These are phyloP conservation scores for Theretra japonica DNA, from an alignment of 2,888 invertebrate species.

Conservation along the genomic window DNA sequence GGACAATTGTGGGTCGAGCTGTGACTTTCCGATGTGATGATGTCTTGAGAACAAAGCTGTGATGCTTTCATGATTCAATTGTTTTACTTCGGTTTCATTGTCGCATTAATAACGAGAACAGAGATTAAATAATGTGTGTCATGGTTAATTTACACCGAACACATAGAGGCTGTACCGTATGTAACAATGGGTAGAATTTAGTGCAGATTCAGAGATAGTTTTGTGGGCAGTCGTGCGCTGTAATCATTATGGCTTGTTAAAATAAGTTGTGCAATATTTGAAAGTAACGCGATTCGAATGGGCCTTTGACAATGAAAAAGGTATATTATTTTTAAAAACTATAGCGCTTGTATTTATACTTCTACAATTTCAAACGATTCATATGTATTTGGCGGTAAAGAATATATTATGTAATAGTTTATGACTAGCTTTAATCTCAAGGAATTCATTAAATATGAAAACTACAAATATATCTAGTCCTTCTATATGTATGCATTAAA, in stretches of 20 bases:
- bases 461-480: no score
- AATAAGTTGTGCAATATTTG: constrained; percentile 2
- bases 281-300: neutral
- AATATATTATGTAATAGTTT: no score
- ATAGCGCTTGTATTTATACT: no score
- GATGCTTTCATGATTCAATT: neutral
- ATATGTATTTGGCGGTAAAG: no score
- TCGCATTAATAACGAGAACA: neutral
- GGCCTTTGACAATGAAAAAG: neutral
- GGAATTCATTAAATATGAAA: no score
- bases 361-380: no score
- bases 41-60: neutral
- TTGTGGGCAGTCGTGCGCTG: constrained; percentile 39
- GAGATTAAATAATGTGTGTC: constrained; percentile 7
- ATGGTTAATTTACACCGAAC: constrained; percentile 13
- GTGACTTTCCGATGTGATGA: no score
- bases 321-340: neutral
- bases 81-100: neutral
- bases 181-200: constrained; percentile 44
- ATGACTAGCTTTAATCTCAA: no score
- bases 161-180: constrained; percentile 42
- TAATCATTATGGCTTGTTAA: constrained; percentile 34
- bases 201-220: constrained; percentile 44
- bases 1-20: no score
- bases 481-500: no score